A percentile compares a stretch with the other conserved stretches of the same genome.
phyloP scores from a whole-genome alignment of 2,113 vertebrate genomes.

The Ictalurus punctatus region DNA sequence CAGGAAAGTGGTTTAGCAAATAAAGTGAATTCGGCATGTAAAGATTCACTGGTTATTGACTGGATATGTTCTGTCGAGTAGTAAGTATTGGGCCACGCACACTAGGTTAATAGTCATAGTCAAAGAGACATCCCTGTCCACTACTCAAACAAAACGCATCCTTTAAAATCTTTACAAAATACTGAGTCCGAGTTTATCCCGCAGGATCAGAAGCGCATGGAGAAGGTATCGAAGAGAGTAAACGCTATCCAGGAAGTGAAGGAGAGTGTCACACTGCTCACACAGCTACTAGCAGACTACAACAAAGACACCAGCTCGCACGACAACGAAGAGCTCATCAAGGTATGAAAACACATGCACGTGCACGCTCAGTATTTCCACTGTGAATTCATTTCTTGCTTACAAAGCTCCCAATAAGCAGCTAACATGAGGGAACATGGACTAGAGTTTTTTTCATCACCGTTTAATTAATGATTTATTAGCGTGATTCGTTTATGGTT shows the following conservation, averaged over 20 bases:
- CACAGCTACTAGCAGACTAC: conserved; percentile 89
- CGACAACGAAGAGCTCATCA: conserved; percentile 91
- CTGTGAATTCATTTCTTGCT: neutral
- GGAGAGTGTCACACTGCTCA: conserved; percentile 89
- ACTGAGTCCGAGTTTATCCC: neutral
- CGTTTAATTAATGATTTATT: neutral
- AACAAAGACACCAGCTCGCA: conserved; percentile 76
- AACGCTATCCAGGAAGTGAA: conserved; percentile 96
- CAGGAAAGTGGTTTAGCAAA: neutral
- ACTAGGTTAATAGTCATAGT: neutral
- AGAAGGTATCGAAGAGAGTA: conserved; percentile 95
- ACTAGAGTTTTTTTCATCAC: neutral
- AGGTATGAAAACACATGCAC: conserved; percentile 70
- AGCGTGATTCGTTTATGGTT: neutral
- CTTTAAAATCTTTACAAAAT: neutral
- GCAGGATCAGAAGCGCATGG: conserved; percentile 94
- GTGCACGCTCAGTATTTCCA: no score
- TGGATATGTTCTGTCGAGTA: neutral
- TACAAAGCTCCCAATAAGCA: neutral
- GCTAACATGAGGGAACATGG: no score
- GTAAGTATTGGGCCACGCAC: neutral
- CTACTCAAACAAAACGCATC: neutral
- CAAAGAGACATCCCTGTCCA: neutral
- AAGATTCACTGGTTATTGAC: neutral
- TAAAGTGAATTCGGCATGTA: neutral